phyloP scores from a whole-genome alignment of 2,113 vertebrate species.

The Stigmatopora nigra region DNA sequence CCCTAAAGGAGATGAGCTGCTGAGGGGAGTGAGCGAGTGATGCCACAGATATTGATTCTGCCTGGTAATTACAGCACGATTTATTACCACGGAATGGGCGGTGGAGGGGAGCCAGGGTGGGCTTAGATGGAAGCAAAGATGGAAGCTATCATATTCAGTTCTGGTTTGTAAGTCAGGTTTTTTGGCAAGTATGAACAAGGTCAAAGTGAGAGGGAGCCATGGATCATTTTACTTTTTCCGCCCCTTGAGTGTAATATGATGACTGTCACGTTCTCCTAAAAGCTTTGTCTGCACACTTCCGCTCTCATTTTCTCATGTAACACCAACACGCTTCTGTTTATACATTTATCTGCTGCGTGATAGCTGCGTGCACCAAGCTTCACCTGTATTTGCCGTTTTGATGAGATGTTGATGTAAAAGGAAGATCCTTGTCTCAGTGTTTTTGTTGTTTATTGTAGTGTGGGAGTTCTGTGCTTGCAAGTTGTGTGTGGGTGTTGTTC shows the following conservation, averaged over 20 bases:
- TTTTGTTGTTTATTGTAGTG: conserved; percentile 47
- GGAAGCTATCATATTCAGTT: conserved; percentile 63
- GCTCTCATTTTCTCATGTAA: conserved; percentile 21
- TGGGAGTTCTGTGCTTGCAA: conserved; percentile 55
- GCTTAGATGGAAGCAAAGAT: neutral
- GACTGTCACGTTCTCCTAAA: conserved; percentile 41
- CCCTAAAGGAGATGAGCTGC: conserved; percentile 39
- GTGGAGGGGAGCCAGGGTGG: neutral
- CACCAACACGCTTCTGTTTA: neutral
- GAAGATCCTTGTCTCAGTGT: conserved; percentile 34
- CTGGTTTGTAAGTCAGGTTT: conserved; percentile 66
- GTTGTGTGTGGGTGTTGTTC: conserved; percentile 49
- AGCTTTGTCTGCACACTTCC: conserved; percentile 18
- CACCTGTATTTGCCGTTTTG: conserved; percentile 35
- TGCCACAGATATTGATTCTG: conserved; percentile 64
- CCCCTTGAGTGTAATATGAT: conserved; percentile 58
- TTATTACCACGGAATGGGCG: conserved; percentile 50
- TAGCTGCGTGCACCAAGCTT: conserved; percentile 23
- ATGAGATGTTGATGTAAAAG: conserved; percentile 39
- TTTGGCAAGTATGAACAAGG: conserved; percentile 61
- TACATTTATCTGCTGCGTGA: conserved; percentile 1
- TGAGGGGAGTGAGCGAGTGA: conserved; percentile 62
- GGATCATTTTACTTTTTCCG: conserved; percentile 55
- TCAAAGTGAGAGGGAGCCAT: conserved; percentile 54
- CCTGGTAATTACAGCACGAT: conserved; percentile 66